Evolutionary conservation across 2,797 vertebrate species (phyloP), one percentile per base, ranked within the genome.

Genomic region (Sebastes kiyomatsui): DNA sequence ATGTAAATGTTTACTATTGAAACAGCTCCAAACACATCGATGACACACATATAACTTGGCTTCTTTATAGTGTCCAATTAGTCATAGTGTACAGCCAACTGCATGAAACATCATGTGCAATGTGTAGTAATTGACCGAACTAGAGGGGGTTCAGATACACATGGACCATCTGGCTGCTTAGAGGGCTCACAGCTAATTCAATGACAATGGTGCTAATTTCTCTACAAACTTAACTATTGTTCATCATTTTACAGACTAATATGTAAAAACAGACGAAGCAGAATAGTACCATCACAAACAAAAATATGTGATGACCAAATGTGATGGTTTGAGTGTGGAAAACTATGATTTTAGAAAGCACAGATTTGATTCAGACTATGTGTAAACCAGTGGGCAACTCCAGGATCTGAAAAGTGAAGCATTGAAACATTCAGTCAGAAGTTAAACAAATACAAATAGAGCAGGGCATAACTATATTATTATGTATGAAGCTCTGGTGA

Each of bases 171-270:
- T 73, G 38, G 49, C 18, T 64, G 60, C 55, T 87, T 74, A 54
- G 35, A 2, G 23, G 25, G 55, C 61, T 52, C 22, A 33, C 16
- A 55, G 66, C 35, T 79, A 62, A 76, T 70, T 76, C 60, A 62
- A 14, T 65, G 16, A 5, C 5, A 4, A 69, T 73, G 55, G 49
- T 28, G 25, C 14, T 18, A 67, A 22, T 56, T 25, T 75, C 23
- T 42, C 16, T 49, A 25, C 20, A 64, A 56, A 77, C 25, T 76
- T 20, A 54, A 30, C 46, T 49, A 49, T 46, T 81, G 18, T 59
- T 64, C 30, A 67, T 73, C 13, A 80, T 77, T 79, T 75, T 25
- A 67, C 14, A 67, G 33, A 12, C 38, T 79, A 67, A 65, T 62
- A 46, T 56, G 61, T 18, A 67, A 49, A 64, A 71, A n/a, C 25